Percentiles rank a stretch among this genome's conserved stretches.
These are phyloP conservation scores for Elmis aenea DNA, from an alignment of 2,888 invertebrate species.

Conservation along the genomic window DNA sequence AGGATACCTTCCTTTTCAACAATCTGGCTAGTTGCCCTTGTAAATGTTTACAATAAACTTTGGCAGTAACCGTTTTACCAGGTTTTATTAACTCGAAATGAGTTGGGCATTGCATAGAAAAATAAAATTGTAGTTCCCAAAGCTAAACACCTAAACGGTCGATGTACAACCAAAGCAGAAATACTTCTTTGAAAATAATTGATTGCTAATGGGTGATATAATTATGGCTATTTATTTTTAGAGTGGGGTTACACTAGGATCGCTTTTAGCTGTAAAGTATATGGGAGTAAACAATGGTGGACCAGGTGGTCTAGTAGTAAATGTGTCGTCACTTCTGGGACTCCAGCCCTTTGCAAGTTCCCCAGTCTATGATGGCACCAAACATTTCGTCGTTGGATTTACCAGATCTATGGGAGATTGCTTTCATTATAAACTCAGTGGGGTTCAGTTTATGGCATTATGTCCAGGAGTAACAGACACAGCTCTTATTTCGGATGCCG, in stretches of 20 bases:
- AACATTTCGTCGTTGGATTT: constrained; percentile 50
- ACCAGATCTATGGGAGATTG: constrained; percentile 46
- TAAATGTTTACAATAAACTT: too few relatives aligned
- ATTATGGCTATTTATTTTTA: constrained; percentile 25
- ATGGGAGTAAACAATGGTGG: constrained; percentile 55
- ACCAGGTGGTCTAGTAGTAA: constrained; percentile 59
- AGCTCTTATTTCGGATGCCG: constrained; percentile 31
- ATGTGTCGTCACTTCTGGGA: constrained; percentile 58
- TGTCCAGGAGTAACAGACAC: constrained; percentile 47
- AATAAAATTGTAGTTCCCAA: too few relatives aligned
- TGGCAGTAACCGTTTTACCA: too few relatives aligned
- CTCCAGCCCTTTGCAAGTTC: constrained; percentile 48
- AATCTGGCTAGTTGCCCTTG: too few relatives aligned
- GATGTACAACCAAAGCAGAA: too few relatives aligned
- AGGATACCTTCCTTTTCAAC: too few relatives aligned
- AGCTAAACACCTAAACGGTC: too few relatives aligned
- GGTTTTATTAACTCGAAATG: too few relatives aligned
- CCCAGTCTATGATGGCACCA: constrained; percentile 57
- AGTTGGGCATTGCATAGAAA: too few relatives aligned
- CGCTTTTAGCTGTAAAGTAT: constrained; percentile 50
- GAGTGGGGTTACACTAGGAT: constrained; percentile 43
- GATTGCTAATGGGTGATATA: not conserved
- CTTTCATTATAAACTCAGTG: constrained; percentile 26
- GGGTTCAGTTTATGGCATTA: constrained; percentile 43
- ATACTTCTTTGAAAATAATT: too few relatives aligned